Percentiles rank a stretch among this genome's conserved stretches.
Evolutionary conservation across 2,888 invertebrate species (phyloP).

Genomic region (Syritta pipiens): DNA sequence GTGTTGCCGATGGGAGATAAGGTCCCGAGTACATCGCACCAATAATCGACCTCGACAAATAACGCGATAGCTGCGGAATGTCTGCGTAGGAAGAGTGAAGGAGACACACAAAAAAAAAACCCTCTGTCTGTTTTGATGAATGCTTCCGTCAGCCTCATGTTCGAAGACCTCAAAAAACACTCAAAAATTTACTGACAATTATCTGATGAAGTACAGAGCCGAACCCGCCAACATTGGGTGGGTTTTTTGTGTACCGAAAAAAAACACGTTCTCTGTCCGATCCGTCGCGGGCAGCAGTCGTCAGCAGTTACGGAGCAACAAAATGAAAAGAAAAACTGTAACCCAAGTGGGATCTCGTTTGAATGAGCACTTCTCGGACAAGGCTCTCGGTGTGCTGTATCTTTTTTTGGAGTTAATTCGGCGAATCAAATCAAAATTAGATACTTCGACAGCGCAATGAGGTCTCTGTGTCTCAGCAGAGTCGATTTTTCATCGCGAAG

Average conservation of each 20-base stretch:
- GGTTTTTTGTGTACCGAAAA: slow-evolving; percentile 1
- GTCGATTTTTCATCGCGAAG: slow-evolving; percentile 27
- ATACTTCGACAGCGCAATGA: slow-evolving; percentile 20
- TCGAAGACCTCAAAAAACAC: slow-evolving; percentile 27
- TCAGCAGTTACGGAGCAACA: slow-evolving; percentile 10
- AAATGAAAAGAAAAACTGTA: slow-evolving; percentile 32
- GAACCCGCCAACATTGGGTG: not conserved
- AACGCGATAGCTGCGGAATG: slow-evolving; percentile 10
- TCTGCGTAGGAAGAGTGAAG: slow-evolving; percentile 14
- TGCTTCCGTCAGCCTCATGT: slow-evolving; percentile 27
- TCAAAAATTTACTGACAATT: slow-evolving; percentile 46
- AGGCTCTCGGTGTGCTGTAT: slow-evolving; percentile 42
- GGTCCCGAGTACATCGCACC: no score
- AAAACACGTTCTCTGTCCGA: slow-evolving; percentile 26
- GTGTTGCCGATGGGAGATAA: no score
- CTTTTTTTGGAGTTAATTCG: slow-evolving; percentile 49
- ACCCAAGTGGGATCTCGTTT: slow-evolving; percentile 50
- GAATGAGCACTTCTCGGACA: slow-evolving; percentile 47
- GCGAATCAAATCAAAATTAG: slow-evolving; percentile 49
- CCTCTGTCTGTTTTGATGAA: slow-evolving; percentile 5
- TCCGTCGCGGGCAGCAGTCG: not conserved
- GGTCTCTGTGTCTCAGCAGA: slow-evolving; percentile 26
- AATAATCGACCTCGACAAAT: no score
- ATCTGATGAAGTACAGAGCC: slow-evolving; percentile 48
- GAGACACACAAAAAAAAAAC: not conserved